phyloP scores from a whole-genome alignment of 2,113 vertebrate genomes.

The Cochlearius cochlearius region DNA sequence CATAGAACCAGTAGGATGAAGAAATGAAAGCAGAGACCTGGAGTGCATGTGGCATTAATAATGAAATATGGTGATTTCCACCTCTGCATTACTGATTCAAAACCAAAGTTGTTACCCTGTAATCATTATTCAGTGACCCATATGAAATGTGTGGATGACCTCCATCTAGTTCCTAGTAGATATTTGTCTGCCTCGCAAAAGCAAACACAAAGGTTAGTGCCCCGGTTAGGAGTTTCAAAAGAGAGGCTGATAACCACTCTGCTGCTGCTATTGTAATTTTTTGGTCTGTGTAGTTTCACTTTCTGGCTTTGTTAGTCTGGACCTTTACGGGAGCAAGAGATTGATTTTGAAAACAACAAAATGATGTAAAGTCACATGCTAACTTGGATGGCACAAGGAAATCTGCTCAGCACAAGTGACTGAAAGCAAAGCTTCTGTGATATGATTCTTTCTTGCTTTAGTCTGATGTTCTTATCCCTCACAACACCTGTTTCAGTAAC shows the following conservation, averaged over 20 bases:
- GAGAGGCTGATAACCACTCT: not conserved
- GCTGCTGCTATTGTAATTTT: not conserved
- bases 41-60: not conserved
- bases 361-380: not conserved
- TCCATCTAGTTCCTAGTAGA: conserved; percentile 5
- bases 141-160: not conserved
- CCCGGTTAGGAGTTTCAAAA: not conserved
- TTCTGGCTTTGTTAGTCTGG: not conserved
- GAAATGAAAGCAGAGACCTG: not conserved
- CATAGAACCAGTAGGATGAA: not conserved
- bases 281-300: not conserved
- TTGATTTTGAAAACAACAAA: not conserved
- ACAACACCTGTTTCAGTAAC: conserved; percentile 48
- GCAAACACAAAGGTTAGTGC: not conserved
- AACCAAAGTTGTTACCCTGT: not conserved
- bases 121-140: not conserved
- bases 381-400: not conserved
- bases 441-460: not conserved
- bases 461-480: conserved; percentile 44
- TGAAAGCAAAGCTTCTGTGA: not conserved
- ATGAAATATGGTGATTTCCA: not conserved
- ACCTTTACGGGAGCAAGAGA: not conserved
- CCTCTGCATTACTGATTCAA: not conserved
- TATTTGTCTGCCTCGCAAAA: not conserved
- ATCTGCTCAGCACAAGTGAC: not conserved